These are phyloP conservation scores for Plestiodon gilberti DNA, from an alignment of 2,113 vertebrate genomes.

Conservation along the genomic window DNA sequence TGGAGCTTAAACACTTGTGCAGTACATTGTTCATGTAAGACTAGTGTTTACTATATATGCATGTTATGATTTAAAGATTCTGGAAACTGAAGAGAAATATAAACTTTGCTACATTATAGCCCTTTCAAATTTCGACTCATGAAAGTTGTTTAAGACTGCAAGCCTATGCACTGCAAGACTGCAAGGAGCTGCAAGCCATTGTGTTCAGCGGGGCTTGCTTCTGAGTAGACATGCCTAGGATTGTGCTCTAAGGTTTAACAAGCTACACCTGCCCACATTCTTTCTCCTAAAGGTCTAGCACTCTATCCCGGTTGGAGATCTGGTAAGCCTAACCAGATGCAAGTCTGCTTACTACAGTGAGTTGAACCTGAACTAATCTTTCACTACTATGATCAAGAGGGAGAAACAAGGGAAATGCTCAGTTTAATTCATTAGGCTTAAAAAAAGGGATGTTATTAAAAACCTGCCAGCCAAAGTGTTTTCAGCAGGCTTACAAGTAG, in stretches of 20 bases:
- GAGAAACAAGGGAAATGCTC: not conserved
- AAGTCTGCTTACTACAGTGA: not conserved
- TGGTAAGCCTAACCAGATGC: too few species aligned
- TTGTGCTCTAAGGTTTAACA: too few species aligned
- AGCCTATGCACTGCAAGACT: too few species aligned
- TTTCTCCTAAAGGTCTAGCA: too few species aligned
- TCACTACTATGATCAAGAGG: not conserved
- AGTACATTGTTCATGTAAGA: not conserved
- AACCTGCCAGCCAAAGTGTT: not conserved
- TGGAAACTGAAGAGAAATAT: not conserved
- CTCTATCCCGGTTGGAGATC: too few species aligned
- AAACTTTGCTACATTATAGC: not conserved
- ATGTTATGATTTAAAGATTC: not conserved
- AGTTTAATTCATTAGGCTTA: not conserved
- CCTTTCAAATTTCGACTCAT: not conserved
- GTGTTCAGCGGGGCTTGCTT: too few species aligned
- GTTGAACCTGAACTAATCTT: too few species aligned
- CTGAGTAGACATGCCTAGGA: too few species aligned
- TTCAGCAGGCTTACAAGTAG: not conserved
- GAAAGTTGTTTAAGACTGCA: too few species aligned
- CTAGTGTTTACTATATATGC: not conserved
- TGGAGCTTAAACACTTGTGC: too few species aligned
- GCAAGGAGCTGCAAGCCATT: too few species aligned
- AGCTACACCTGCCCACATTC: too few species aligned
- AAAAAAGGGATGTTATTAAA: not conserved